A percentile compares a stretch with the other conserved stretches of the same genome.
Conservation (phyloP, 53 echinoderm and acorn worm genomes). For the Mesocentrotus franciscanus region DNA sequence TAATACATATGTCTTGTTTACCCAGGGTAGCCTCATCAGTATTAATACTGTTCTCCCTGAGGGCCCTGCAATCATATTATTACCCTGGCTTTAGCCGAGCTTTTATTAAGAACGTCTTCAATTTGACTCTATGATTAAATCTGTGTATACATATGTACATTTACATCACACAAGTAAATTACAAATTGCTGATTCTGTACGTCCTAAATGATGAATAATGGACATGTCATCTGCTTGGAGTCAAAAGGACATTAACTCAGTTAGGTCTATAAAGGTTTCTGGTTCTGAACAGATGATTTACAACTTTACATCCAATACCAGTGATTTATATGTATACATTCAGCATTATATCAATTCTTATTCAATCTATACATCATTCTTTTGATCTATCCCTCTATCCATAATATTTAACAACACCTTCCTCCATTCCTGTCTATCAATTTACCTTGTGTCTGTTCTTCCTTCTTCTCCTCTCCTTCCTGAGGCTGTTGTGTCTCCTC, state of each 20-base stretch:
- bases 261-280: no score
- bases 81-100: not conserved
- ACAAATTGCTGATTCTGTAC: not conserved
- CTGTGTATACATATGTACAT: not conserved
- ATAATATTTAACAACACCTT: not conserved
- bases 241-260: not conserved
- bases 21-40: no score
- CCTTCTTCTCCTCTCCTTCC: conserved; percentile 64
- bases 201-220: not conserved
- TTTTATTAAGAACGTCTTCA: not conserved
- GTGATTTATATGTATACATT: no score
- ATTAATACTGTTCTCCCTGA: no score
- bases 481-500: conserved; percentile 64
- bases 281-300: no score
- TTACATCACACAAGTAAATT: not conserved
- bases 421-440: not conserved
- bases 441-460: conserved; percentile 72
- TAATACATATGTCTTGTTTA: no score
- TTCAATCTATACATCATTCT: no score
- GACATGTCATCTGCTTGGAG: not conserved
- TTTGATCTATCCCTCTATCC: not conserved
- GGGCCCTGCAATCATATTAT: no score
- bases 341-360: no score
- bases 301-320: no score
- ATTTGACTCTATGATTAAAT: not conserved